Percentiles rank a stretch among this genome's conserved stretches.
These are phyloP conservation scores for Typhlomys cinereus DNA, from an alignment of 2,113 vertebrate species.

Conservation along the genomic window DNA sequence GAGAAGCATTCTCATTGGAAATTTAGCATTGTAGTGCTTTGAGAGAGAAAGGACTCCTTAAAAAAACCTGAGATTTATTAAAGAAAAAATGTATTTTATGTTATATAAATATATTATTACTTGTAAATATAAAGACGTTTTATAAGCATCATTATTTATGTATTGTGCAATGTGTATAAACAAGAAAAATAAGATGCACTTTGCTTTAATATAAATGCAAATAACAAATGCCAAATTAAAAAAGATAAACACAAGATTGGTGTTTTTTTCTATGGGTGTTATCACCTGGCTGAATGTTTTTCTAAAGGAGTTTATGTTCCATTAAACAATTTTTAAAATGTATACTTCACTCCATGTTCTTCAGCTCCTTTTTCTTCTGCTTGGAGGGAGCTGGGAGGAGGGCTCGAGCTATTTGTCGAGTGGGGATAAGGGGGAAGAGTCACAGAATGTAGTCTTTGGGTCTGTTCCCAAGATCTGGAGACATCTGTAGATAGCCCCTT, in stretches of 20 bases:
- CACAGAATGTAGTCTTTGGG: background rate
- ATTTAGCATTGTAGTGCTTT: constrained; percentile 90
- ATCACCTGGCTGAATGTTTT: constrained; percentile 86
- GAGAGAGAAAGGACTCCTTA: constrained; percentile 89
- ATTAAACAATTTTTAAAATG: constrained; percentile 86
- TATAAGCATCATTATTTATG: constrained; percentile 99
- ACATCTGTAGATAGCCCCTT: background rate
- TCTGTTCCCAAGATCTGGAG: background rate
- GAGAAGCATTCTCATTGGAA: constrained; percentile 88
- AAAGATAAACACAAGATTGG: constrained; percentile 86
- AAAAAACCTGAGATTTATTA: constrained; percentile 95
- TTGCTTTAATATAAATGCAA: constrained; percentile 99
- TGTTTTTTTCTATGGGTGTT: constrained; percentile 84
- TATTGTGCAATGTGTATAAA: constrained; percentile 99
- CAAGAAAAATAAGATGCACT: constrained; percentile 99
- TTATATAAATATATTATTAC: constrained; percentile 99
- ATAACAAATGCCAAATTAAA: constrained; percentile 98
- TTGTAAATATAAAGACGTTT: constrained; percentile 99
- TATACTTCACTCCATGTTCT: constrained; percentile 81
- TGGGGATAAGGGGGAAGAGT: background rate
- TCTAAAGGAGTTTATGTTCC: constrained; percentile 88
- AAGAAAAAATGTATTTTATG: constrained; percentile 99
- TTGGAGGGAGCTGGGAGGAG: background rate
- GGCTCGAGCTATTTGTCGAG: background rate
- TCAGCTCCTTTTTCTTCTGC: constrained; percentile 65